Conservation (phyloP, 2,113 vertebrate species). For the Tyrannus savana region DNA sequence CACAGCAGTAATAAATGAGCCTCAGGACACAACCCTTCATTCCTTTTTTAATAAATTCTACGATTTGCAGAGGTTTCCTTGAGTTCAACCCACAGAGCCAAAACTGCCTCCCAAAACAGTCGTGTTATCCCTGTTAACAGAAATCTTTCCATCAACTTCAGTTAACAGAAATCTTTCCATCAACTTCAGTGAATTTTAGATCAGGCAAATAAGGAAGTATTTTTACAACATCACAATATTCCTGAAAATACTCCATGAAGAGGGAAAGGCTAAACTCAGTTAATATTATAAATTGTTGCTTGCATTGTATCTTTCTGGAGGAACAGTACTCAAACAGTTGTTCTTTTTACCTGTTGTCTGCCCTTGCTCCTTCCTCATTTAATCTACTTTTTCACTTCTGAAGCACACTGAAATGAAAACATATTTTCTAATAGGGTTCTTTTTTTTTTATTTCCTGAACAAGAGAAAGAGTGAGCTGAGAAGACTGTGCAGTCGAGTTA, state of each 20-base stretch:
- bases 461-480: not conserved
- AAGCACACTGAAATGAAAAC: not conserved
- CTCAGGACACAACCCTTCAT: not conserved
- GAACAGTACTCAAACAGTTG: not conserved
- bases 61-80: not conserved
- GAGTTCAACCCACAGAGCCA: not conserved
- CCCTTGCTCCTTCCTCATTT: not conserved
- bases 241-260: not conserved
- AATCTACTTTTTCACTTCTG: not conserved
- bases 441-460: not conserved
- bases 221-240: not conserved
- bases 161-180: not conserved
- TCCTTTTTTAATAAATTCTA: not conserved
- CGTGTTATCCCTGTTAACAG: not conserved
- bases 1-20: not conserved
- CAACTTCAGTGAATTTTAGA: not conserved
- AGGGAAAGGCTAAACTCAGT: not conserved
- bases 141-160: not conserved
- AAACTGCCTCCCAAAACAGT: not conserved
- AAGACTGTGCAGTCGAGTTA: not conserved
- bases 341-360: not conserved
- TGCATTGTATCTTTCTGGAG: not conserved
- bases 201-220: not conserved
- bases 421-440: not conserved
- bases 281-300: not conserved